Conservation (phyloP, 2,888 invertebrate genomes). For the Protonemura montana region DNA sequence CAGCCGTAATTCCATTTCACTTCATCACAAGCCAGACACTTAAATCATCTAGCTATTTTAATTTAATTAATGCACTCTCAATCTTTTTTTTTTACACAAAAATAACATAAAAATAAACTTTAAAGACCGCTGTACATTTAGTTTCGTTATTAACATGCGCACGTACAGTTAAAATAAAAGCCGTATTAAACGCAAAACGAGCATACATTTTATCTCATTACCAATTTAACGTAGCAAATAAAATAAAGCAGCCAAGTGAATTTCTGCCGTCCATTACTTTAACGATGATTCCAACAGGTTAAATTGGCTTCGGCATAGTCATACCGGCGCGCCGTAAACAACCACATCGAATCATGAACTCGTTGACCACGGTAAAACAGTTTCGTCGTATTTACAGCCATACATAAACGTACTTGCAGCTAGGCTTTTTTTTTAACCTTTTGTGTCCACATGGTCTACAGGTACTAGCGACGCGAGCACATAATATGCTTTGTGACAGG, state of each 20-base stretch:
- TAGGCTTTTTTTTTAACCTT: neutral
- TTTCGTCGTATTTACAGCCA: neutral
- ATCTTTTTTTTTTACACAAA: neutral
- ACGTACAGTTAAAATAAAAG: conserved; percentile 10
- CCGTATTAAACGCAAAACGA: neutral
- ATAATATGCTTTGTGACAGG: conserved; percentile 1
- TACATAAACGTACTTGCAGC: neutral
- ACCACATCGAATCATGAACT: neutral
- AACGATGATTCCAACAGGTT: conserved; percentile 18
- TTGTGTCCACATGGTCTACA: neutral
- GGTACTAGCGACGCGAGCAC: neutral
- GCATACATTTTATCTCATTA: conserved; percentile 27
- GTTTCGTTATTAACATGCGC: neutral
- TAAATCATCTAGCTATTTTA: neutral
- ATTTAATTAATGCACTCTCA: neutral
- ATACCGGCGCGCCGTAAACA: neutral
- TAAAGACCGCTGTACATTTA: neutral
- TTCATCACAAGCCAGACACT: neutral
- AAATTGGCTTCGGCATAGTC: conserved; percentile 21
- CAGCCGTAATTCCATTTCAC: neutral
- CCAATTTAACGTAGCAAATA: conserved; percentile 16
- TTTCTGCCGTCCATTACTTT: neutral
- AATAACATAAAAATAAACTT: neutral
- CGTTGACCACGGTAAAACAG: neutral
- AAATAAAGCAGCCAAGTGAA: neutral